Conservation (phyloP, 1,140 invertebrate genomes). For the Arctopsyche grandis region DNA sequence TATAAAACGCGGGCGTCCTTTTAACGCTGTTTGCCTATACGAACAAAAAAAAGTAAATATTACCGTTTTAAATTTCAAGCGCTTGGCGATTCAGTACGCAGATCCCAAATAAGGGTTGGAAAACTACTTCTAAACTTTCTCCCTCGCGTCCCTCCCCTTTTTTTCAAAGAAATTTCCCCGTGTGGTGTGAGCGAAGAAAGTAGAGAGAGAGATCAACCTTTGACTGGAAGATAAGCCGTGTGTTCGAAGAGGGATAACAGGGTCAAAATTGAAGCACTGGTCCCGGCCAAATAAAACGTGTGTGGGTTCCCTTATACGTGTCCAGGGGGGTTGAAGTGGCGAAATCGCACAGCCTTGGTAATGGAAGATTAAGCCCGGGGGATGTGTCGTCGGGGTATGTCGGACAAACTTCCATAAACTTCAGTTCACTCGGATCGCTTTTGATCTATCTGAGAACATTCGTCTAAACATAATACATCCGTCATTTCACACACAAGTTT, state of each 20-base stretch:
- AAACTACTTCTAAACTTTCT: constrained; percentile 10
- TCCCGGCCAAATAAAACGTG: constrained; percentile 1
- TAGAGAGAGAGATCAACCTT: constrained; percentile 25
- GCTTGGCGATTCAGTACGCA: neutral
- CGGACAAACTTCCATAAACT: neutral
- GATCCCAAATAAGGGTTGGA: neutral
- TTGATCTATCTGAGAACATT: neutral
- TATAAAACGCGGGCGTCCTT: neutral
- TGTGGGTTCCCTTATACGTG: neutral
- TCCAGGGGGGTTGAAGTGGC: neutral
- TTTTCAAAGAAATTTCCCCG: neutral
- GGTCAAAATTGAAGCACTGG: constrained; percentile 23
- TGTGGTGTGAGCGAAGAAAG: neutral
- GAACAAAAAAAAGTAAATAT: neutral
- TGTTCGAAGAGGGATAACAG: constrained; percentile 28
- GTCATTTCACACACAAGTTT: neutral
- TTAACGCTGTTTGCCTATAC: neutral
- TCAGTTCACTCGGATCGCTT: neutral
- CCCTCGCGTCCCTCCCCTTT: neutral
- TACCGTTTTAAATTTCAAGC: constrained; percentile 21
- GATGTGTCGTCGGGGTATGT: constrained; percentile 6
- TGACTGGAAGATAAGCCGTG: constrained; percentile 16
- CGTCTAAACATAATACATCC: neutral
- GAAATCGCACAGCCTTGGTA: constrained; percentile 1
- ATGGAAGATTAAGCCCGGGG: constrained; percentile 24